Conservation (phyloP, 2,888 invertebrate genomes). For the Lordiphosa fenestrarum region DNA sequence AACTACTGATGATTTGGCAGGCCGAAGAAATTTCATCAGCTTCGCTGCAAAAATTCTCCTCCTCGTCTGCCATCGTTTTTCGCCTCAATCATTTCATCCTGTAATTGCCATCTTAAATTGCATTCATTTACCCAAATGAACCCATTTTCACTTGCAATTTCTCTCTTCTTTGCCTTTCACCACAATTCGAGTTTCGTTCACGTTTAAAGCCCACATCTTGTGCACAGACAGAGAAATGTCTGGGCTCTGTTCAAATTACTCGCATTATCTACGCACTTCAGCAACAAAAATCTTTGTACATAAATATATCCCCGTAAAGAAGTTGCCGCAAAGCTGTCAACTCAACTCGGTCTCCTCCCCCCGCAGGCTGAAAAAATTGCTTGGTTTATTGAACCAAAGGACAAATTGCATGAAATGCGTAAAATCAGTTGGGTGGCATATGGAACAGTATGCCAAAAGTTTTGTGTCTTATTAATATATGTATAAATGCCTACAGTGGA, state of each 20-base stretch:
- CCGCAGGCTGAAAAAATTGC: constrained; percentile 19
- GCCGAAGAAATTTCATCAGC: too few species aligned
- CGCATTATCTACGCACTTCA: constrained; percentile 64
- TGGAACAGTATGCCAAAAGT: constrained; percentile 45
- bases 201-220: too few species aligned
- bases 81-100: too few species aligned
- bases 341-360: constrained; percentile 19
- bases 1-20: too few species aligned
- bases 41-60: too few species aligned
- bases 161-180: too few species aligned
- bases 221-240: constrained; percentile 38
- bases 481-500: constrained; percentile 46
- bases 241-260: constrained; percentile 63
- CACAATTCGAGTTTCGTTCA: too few species aligned
- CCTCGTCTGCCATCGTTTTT: too few species aligned
- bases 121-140: too few species aligned
- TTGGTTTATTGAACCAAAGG: constrained; percentile 58
- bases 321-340: constrained; percentile 44
- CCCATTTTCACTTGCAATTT: too few species aligned
- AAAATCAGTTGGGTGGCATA: constrained; percentile 65
- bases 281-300: constrained; percentile 54
- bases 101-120: too few species aligned
- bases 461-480: constrained; percentile 57
- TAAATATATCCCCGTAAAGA: constrained; percentile 5
- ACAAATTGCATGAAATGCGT: constrained; percentile 67